Percentiles rank a stretch among this genome's conserved stretches.
phyloP scores from a whole-genome alignment of 2,888 invertebrate genomes.

The Chesias legatella region DNA sequence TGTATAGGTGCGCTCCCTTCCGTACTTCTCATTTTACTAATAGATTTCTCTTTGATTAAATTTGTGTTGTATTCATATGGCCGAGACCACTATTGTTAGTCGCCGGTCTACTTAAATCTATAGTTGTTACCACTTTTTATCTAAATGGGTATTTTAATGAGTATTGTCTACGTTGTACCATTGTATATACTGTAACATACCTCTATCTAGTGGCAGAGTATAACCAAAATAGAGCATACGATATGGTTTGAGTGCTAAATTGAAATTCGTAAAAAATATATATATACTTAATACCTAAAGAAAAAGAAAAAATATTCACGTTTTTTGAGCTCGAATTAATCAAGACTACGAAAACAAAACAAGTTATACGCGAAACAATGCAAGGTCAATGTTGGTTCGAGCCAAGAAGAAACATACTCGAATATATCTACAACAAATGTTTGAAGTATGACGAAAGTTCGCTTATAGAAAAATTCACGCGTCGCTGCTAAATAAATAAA shows the following conservation, averaged over 20 bases:
- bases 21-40: constrained; percentile 81
- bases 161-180: constrained; percentile 9
- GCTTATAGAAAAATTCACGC: constrained; percentile 1
- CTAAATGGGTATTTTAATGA: constrained; percentile 21
- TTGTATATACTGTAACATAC: neutral
- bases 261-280: neutral
- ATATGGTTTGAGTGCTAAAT: too few species aligned
- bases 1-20: constrained; percentile 79
- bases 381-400: constrained; percentile 28
- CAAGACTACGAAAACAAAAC: constrained; percentile 22
- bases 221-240: too few species aligned
- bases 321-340: constrained; percentile 23
- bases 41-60: constrained; percentile 81
- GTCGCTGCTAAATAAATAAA: constrained; percentile 3
- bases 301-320: constrained; percentile 17
- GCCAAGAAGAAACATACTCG: constrained; percentile 15
- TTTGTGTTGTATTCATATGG: constrained; percentile 79
- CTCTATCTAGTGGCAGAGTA: neutral
- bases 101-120: constrained; percentile 61
- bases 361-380: constrained; percentile 27
- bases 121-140: constrained; percentile 45
- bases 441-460: neutral
- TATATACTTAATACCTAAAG: constrained; percentile 6
- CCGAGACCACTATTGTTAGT: constrained; percentile 68
- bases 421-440: too few species aligned